phyloP scores from a whole-genome alignment of 2,888 invertebrate genomes.

The Linyphia triangularis region DNA sequence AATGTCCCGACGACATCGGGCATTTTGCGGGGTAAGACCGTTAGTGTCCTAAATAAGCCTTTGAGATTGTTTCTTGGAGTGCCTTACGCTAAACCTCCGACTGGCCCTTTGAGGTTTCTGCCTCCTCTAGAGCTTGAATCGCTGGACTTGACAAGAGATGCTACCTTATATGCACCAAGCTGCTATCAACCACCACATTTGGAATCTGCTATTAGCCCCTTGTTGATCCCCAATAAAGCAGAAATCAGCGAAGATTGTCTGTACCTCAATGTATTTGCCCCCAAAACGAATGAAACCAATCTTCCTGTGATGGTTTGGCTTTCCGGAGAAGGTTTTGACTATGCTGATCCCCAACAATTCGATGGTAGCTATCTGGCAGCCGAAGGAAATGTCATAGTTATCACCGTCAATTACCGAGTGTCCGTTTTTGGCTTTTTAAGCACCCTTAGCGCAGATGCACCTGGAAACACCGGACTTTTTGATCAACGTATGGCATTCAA shows the following conservation, averaged over 20 bases:
- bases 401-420: slow-evolving; percentile 82
- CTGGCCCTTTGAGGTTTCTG: slow-evolving; percentile 76
- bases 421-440: slow-evolving; percentile 80
- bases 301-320: slow-evolving; percentile 84
- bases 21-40: slow-evolving; percentile 39
- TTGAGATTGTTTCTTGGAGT: slow-evolving; percentile 77
- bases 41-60: neutral
- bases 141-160: slow-evolving; percentile 84
- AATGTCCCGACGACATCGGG: slow-evolving; percentile 69
- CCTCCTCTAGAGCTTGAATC: slow-evolving; percentile 79
- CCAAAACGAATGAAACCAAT: slow-evolving; percentile 78
- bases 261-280: slow-evolving; percentile 90
- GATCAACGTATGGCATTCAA: slow-evolving; percentile 79
- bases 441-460: slow-evolving; percentile 77
- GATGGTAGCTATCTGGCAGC: slow-evolving; percentile 82
- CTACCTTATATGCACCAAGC: slow-evolving; percentile 73
- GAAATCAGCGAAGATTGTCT: slow-evolving; percentile 87
- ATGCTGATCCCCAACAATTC: slow-evolving; percentile 79
- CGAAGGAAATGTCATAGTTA: slow-evolving; percentile 81
- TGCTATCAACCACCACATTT: slow-evolving; percentile 78
- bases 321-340: slow-evolving; percentile 80
- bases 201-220: slow-evolving; percentile 76
- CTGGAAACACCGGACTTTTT: slow-evolving; percentile 79
- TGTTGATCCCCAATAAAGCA: slow-evolving; percentile 74
- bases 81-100: slow-evolving; percentile 78